These are phyloP conservation scores for Hipparchia semele DNA, from an alignment of 2,888 invertebrate species.

Conservation along the genomic window DNA sequence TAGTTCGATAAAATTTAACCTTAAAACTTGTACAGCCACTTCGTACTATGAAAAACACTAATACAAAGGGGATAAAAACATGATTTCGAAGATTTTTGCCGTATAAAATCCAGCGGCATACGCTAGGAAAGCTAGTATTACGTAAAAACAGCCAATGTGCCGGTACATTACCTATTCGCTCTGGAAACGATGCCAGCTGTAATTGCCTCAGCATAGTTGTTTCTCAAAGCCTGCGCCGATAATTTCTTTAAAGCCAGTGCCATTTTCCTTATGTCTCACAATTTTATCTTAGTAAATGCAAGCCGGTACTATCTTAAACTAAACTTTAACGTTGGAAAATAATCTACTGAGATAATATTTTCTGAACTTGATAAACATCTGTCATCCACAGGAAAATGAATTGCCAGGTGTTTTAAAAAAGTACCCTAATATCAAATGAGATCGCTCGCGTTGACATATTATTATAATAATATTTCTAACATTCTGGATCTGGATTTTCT, in stretches of 20 bases:
- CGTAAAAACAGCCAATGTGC: constrained; percentile 59
- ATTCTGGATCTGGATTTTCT: too few species aligned
- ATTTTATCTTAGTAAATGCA: constrained; percentile 22
- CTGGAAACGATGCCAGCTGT: constrained; percentile 53
- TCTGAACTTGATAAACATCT: not conserved
- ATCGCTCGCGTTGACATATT: too few species aligned
- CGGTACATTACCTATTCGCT: constrained; percentile 67
- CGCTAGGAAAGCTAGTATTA: constrained; percentile 48
- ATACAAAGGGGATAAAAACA: not conserved
- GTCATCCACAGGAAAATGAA: not conserved
- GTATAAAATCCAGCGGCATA: not conserved
- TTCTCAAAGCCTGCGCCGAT: constrained; percentile 62
- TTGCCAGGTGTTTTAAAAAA: not conserved
- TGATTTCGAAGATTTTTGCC: not conserved
- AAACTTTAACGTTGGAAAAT: not conserved
- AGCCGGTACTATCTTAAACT: constrained; percentile 5
- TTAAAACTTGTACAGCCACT: too few species aligned
- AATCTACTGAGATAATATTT: not conserved
- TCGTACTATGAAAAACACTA: too few species aligned
- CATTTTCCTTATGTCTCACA: constrained; percentile 50
- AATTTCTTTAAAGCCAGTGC: constrained; percentile 65
- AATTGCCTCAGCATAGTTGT: constrained; percentile 60
- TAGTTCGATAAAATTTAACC: too few species aligned
- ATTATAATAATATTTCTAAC: too few species aligned
- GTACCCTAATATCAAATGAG: not conserved